phyloP scores from a whole-genome alignment of 2,113 vertebrate species.

The Siniperca chuatsi region DNA sequence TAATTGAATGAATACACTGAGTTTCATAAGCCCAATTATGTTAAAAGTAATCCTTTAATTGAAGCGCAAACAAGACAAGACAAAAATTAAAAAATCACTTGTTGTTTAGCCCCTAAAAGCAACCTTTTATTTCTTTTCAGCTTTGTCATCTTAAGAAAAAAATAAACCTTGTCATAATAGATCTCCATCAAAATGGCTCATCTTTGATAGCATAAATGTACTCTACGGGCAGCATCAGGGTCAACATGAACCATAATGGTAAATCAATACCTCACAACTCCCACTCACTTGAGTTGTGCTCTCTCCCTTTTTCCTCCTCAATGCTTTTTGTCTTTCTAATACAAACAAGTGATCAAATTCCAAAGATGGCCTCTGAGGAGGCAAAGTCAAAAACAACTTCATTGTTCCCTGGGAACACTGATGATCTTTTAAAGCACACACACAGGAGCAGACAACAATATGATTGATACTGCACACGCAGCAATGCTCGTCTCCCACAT shows the following conservation, averaged over 20 bases:
- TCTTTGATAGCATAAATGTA: constrained; percentile 45
- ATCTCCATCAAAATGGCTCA: constrained; percentile 28
- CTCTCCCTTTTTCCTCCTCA: neutral
- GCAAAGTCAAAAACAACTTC: constrained; percentile 50
- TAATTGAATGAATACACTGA: neutral
- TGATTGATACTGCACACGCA: constrained; percentile 54
- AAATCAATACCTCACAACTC: constrained; percentile 66
- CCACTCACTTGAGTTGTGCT: constrained; percentile 15
- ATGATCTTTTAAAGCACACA: constrained; percentile 45
- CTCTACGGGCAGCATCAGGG: constrained; percentile 32
- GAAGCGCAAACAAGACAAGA: constrained; percentile 7
- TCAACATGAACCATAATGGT: constrained; percentile 53
- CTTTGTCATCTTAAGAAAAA: neutral
- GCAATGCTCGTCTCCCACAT: constrained; percentile 26
- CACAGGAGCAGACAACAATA: constrained; percentile 7
- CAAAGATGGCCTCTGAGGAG: constrained; percentile 37
- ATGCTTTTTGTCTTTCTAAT: constrained; percentile 28
- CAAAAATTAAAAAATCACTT: neutral
- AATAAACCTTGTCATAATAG: constrained; percentile 13
- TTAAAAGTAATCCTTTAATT: constrained; percentile 20
- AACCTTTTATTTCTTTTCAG: constrained; percentile 23
- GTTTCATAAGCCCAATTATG: neutral
- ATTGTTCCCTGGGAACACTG: constrained; percentile 32
- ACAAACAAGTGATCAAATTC: constrained; percentile 61
- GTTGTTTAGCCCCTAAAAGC: neutral